These are phyloP conservation scores for Rhynchonycteris naso DNA, from an alignment of 2,797 vertebrate species.

Conservation along the genomic window DNA sequence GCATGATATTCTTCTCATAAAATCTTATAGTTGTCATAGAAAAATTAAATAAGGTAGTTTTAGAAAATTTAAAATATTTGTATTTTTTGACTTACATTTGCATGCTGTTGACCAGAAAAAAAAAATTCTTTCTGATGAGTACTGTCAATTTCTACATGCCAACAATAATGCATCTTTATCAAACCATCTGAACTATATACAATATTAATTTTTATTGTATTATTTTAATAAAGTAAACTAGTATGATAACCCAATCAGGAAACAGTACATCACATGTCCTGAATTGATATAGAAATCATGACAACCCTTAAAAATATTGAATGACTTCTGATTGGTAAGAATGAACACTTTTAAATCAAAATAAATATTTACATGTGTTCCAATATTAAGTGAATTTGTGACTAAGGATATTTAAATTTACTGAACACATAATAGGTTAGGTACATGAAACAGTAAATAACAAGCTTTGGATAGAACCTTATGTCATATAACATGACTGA, in stretches of 20 bases:
- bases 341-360: constrained; percentile 30
- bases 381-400: background rate
- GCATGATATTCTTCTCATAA: background rate
- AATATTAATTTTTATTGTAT: background rate
- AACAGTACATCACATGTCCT: constrained; percentile 34
- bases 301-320: constrained; percentile 36
- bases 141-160: background rate
- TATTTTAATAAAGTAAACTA: background rate
- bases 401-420: background rate
- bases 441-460: background rate
- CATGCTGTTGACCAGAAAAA: background rate
- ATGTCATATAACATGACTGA: background rate
- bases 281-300: constrained; percentile 28
- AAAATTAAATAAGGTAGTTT: background rate
- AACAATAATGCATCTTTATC: background rate
- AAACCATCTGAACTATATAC: background rate
- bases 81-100: background rate
- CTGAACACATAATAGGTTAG: background rate
- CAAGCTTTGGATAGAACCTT: background rate
- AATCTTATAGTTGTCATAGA: background rate
- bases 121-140: background rate
- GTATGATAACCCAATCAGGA: background rate
- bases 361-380: background rate
- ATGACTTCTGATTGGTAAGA: constrained; percentile 21
- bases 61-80: background rate